Percentiles rank a stretch among this genome's conserved stretches.
These are phyloP conservation scores for Manis pentadactyla DNA, from an alignment of 2,797 vertebrate genomes.

Conservation along the genomic window DNA sequence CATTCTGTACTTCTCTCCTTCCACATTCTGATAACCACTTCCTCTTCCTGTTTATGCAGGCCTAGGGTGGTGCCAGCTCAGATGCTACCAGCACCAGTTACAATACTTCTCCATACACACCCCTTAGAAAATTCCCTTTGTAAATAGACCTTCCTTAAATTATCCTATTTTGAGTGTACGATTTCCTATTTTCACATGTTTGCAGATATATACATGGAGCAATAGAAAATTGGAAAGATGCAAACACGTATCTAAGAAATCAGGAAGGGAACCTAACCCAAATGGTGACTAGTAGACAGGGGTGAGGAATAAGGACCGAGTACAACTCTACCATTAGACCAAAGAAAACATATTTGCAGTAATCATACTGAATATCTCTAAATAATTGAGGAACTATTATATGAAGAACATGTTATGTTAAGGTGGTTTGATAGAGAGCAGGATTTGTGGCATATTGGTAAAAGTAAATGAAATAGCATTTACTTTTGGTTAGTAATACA, in stretches of 20 bases:
- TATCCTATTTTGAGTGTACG: not conserved
- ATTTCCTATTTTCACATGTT: not conserved
- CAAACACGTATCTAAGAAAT: not conserved
- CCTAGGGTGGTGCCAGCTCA: not conserved
- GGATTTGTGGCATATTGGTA: not conserved
- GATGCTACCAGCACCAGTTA: not conserved
- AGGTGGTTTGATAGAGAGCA: not conserved
- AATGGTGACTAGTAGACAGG: not conserved
- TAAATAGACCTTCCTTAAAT: not conserved
- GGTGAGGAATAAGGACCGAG: not conserved
- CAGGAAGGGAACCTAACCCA: not conserved
- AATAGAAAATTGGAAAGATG: not conserved
- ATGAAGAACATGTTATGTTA: not conserved
- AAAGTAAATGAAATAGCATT: not conserved
- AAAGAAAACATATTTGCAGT: not conserved
- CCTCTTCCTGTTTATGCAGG: not conserved
- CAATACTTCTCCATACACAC: too few species aligned
- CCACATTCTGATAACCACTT: not conserved
- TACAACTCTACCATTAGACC: not conserved
- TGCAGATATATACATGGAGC: not conserved
- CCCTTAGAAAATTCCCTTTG: conserved; percentile 1
- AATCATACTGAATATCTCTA: not conserved
- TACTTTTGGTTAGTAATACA: not conserved
- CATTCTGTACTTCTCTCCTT: not conserved
- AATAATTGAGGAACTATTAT: not conserved